phyloP scores from a whole-genome alignment of 2,797 vertebrate genomes.

The Lagocephalus sceleratus region DNA sequence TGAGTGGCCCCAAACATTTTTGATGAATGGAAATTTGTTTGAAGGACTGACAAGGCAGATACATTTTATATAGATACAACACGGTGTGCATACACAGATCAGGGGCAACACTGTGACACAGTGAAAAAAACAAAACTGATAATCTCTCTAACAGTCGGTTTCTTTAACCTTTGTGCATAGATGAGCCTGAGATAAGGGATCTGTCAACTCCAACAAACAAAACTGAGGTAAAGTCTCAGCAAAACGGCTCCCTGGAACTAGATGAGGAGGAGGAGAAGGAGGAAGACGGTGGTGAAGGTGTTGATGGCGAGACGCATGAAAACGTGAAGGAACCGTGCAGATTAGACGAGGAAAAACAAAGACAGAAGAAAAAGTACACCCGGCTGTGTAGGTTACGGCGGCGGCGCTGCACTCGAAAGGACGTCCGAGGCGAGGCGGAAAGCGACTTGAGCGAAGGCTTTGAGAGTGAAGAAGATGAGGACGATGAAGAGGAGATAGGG shows the following conservation, averaged over 20 bases:
- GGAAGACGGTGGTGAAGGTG: conserved; percentile 57
- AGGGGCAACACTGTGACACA: too few species aligned
- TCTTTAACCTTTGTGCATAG: conserved; percentile 53
- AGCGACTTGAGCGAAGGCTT: conserved; percentile 97
- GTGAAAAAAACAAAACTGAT: background rate
- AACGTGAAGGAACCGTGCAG: conserved; percentile 37
- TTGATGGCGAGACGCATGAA: conserved; percentile 26
- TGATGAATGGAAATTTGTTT: too few species aligned
- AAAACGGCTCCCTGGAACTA: conserved; percentile 79
- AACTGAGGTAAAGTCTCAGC: conserved; percentile 59
- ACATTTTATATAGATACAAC: too few species aligned
- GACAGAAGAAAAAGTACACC: conserved; percentile 86
- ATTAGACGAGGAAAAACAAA: conserved; percentile 67
- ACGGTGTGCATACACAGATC: too few species aligned
- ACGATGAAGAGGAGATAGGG: conserved; percentile 61
- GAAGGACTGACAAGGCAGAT: too few species aligned
- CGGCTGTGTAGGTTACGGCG: conserved; percentile 89
- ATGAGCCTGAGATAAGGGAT: conserved; percentile 81
- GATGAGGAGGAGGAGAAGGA: conserved; percentile 71
- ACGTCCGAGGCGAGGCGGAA: conserved; percentile 81
- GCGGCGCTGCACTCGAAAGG: conserved; percentile 83
- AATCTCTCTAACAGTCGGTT: too few species aligned
- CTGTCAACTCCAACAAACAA: conserved; percentile 34
- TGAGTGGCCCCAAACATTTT: too few species aligned
- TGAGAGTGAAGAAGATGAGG: conserved; percentile 82